Conservation (phyloP, 2,888 invertebrate genomes). For the Drosophila seclusa region DNA sequence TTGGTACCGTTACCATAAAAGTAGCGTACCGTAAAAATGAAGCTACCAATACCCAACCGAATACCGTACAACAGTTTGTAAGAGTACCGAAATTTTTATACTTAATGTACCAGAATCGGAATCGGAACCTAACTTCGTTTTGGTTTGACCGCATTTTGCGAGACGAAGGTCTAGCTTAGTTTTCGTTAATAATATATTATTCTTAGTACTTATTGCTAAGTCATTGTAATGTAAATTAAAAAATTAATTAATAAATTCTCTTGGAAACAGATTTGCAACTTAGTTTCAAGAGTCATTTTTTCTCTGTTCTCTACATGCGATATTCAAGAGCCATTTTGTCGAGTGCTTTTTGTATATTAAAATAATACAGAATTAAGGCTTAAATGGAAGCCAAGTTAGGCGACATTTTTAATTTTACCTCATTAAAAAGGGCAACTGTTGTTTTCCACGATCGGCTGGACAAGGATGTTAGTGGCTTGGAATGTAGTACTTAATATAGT, state of each 20-base stretch:
- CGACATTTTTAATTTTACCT: neutral
- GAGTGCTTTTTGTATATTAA: neutral
- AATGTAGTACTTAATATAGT: neutral
- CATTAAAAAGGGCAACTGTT: neutral
- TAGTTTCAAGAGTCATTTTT: neutral
- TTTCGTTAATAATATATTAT: neutral
- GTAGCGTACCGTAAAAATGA: neutral
- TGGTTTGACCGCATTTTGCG: neutral
- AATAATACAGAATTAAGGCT: too few species aligned
- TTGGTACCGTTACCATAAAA: neutral
- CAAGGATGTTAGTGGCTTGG: neutral
- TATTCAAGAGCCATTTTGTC: neutral
- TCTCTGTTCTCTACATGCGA: neutral
- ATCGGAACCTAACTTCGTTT: neutral
- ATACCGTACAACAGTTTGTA: neutral
- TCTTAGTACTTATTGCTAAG: neutral
- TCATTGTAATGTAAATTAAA: neutral
- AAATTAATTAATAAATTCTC: neutral
- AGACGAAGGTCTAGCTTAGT: rapidly evolving
- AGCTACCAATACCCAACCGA: neutral
- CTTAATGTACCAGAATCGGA: neutral
- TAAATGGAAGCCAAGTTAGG: neutral
- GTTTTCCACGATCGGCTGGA: neutral
- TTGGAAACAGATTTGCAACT: neutral
- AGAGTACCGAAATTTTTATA: neutral